These are phyloP conservation scores for Kryptopterus vitreolus DNA, from an alignment of 2,797 vertebrate species.

Conservation along the genomic window DNA sequence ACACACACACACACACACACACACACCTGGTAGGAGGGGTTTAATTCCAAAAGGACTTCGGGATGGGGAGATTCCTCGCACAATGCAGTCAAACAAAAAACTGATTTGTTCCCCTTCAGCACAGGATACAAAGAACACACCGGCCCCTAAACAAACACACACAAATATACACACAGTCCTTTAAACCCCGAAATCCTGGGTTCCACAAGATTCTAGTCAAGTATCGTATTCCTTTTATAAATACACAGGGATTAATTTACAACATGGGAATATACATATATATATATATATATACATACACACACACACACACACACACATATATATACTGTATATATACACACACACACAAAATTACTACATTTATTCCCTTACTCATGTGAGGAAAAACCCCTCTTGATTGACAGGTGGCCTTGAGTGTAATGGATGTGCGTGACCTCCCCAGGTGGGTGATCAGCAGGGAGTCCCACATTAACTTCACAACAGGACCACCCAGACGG, in stretches of 20 bases:
- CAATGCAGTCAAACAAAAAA: slow-evolving; percentile 96
- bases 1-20: background rate
- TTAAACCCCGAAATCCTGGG: too few species aligned
- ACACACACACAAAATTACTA: too few species aligned
- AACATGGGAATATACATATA: too few species aligned
- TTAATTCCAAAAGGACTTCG: slow-evolving; percentile 88
- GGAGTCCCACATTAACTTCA: slow-evolving; percentile 27
- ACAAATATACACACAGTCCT: slow-evolving; percentile 27
- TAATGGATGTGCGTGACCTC: slow-evolving; percentile 19
- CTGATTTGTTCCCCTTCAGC: slow-evolving; percentile 94
- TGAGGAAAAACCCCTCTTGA: background rate
- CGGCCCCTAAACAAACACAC: slow-evolving; percentile 83
- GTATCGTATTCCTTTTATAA: too few species aligned
- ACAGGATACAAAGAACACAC: slow-evolving; percentile 91
- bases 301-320: too few species aligned
- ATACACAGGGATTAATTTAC: background rate
- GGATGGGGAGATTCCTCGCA: slow-evolving; percentile 90
- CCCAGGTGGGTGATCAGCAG: slow-evolving; percentile 11
- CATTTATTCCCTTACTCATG: background rate
- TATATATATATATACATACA: too few species aligned
- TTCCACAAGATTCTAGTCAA: too few species aligned
- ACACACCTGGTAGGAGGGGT: slow-evolving; percentile 83
- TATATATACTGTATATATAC: too few species aligned
- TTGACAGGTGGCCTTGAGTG: background rate
- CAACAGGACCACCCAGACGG: slow-evolving; percentile 39